Percentiles rank a stretch among this genome's conserved stretches.
Evolutionary conservation across 2,797 vertebrate species (phyloP).

Genomic region (Salarias fasciatus): DNA sequence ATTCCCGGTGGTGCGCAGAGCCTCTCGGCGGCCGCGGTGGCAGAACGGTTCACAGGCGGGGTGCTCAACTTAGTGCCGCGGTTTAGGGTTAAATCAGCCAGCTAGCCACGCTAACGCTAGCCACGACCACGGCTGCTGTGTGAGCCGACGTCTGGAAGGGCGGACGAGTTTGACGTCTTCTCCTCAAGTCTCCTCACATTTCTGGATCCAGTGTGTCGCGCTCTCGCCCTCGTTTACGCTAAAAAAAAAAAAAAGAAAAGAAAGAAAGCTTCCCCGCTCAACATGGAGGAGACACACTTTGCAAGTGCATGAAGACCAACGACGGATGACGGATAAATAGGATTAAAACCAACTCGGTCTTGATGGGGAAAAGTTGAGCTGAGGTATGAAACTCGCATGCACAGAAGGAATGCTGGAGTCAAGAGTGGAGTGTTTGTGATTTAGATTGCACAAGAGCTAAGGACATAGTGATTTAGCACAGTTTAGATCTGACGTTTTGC

Average conservation of each 20-base stretch:
- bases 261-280: slow-evolving; percentile 18
- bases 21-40: slow-evolving; percentile 14
- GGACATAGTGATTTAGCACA: not conserved
- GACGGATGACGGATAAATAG: slow-evolving; percentile 45
- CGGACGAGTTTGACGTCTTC: slow-evolving; percentile 73
- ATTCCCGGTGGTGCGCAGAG: not conserved
- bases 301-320: slow-evolving; percentile 60
- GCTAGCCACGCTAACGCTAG: slow-evolving; percentile 77
- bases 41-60: slow-evolving; percentile 41
- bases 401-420: slow-evolving; percentile 65
- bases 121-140: slow-evolving; percentile 56
- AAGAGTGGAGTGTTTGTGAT: slow-evolving; percentile 26
- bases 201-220: slow-evolving; percentile 31
- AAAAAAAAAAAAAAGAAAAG: too few species aligned
- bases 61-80: slow-evolving; percentile 67
- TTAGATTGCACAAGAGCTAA: slow-evolving; percentile 14
- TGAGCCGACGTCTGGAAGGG: slow-evolving; percentile 70
- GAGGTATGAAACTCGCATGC: slow-evolving; percentile 78
- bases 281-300: slow-evolving; percentile 61
- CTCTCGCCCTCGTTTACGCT: not conserved
- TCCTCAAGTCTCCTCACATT: slow-evolving; percentile 54
- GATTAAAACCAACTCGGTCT: slow-evolving; percentile 72
- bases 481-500: slow-evolving; percentile 15
- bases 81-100: slow-evolving; percentile 72
- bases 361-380: slow-evolving; percentile 82